phyloP scores from a whole-genome alignment of 2,888 invertebrate species.

The Cinara cedri region DNA sequence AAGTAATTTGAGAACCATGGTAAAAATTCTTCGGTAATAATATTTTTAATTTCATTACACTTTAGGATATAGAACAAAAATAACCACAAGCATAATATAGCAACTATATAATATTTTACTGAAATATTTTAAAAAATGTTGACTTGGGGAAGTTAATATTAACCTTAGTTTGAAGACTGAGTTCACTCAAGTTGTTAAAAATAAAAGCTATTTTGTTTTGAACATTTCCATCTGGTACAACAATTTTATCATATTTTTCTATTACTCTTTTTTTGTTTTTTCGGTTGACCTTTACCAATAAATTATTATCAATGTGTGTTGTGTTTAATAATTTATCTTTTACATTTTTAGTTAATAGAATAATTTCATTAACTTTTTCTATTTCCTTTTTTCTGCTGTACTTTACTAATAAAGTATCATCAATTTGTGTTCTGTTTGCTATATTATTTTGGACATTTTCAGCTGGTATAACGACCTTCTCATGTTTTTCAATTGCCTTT shows the following conservation, averaged over 20 bases:
- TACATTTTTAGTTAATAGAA: too few relatives aligned
- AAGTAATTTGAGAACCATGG: conserved; percentile 97
- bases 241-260: conserved; percentile 90
- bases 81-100: not conserved
- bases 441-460: too few relatives aligned
- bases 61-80: conserved; percentile 60
- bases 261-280: too few relatives aligned
- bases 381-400: too few relatives aligned
- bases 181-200: conserved; percentile 96
- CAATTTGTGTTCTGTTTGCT: too few relatives aligned
- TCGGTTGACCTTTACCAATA: conserved; percentile 76
- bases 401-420: too few relatives aligned
- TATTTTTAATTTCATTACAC: conserved; percentile 91
- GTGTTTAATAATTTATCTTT: too few relatives aligned
- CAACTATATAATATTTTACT: not conserved
- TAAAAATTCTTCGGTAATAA: conserved; percentile 90
- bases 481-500: conserved; percentile 79
- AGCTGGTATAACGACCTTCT: too few relatives aligned
- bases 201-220: conserved; percentile 99
- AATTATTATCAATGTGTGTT: conserved; percentile 90
- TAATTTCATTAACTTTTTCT: too few relatives aligned
- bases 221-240: conserved; percentile 86
- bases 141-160: not conserved
- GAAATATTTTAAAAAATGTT: not conserved
- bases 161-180: conserved; percentile 88